Percentiles rank a stretch among this genome's conserved stretches.
These are phyloP conservation scores for Pantherophis alleghaniensis DNA, from an alignment of 2,797 vertebrate genomes.

Conservation along the genomic window DNA sequence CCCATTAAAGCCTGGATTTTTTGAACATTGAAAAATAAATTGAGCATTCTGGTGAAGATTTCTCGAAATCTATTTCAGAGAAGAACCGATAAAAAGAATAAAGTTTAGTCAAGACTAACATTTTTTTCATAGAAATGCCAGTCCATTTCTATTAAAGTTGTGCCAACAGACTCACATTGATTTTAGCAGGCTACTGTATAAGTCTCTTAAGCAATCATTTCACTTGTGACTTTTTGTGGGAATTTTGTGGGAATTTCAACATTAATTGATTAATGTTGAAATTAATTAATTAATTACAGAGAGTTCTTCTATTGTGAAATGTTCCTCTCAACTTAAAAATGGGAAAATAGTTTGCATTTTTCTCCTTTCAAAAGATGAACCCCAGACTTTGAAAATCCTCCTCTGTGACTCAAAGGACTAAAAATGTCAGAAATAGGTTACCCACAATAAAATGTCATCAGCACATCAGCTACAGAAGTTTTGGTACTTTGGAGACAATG, in stretches of 20 bases:
- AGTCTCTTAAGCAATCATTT: neutral
- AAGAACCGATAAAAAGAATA: neutral
- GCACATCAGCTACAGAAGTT: slow-evolving; percentile 56
- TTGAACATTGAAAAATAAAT: neutral
- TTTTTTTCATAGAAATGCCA: neutral
- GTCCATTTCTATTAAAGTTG: neutral
- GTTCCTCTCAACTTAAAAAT: slow-evolving; percentile 54
- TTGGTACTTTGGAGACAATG: slow-evolving; percentile 57
- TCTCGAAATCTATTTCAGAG: neutral
- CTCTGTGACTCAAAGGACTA: slow-evolving; percentile 58
- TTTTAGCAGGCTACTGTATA: neutral
- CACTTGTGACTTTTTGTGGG: neutral
- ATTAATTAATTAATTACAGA: too few relatives aligned
- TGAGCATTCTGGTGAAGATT: neutral
- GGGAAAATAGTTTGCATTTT: slow-evolving; percentile 49
- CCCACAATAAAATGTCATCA: slow-evolving; percentile 19
- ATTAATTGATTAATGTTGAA: too few relatives aligned
- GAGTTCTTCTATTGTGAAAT: slow-evolving; percentile 56
- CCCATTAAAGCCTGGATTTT: neutral
- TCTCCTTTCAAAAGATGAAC: slow-evolving; percentile 34
- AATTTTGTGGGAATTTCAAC: neutral
- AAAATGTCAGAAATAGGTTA: slow-evolving; percentile 25
- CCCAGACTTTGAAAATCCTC: slow-evolving; percentile 63
- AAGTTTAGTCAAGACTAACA: neutral
- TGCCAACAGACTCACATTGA: neutral